Evolutionary conservation across 1,140 invertebrate species (phyloP), one percentile per base, ranked within the genome.

Genomic region (Drosophila bocki): DNA sequence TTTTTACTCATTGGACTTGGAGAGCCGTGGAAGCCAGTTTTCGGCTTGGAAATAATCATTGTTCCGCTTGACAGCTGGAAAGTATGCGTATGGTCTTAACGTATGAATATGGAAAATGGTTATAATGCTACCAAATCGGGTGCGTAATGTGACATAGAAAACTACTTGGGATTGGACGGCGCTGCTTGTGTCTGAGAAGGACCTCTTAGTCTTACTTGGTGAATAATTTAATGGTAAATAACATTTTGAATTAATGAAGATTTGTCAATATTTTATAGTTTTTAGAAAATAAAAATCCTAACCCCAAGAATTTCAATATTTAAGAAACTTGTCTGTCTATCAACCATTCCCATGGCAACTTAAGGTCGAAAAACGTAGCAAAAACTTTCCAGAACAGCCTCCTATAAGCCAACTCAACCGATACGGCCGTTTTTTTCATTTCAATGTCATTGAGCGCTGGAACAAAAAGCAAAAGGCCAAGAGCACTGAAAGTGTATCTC

Each of bases 1-100:
- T 71, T 78, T 58, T 67, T 50, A 79, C 64, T 53, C 79, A 71
- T 67, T 72, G 39, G 45, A 75, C 29, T 41, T 77, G 33, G 39
- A 58, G 32, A 58, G 42, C 35, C 41, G 56, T 42, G 59, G 53
- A 58, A 81, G 78, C 57, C 78, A 60, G 76, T 74, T 72, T 79
- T 67, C 22, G 56, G 56, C 44, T 78, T 83, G 75, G 67, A 83
- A 88, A 83, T 87, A 78, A 87, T 87, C 82, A 88, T 87, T 87
- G 84, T 87, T 87, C 63, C 67, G 57, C 64, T 35, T 87, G 83
- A 88, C 83, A 87, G 84, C 60, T 67, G 26, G 61, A 51, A 59
- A 80, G 80, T 70, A 85, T 88, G 83, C 83, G 83, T 88, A 72
- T 82, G 58, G 74, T 42, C 44, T 54, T 68, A 45, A 35, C 39